Percentiles rank a stretch among this genome's conserved stretches.
Conservation (phyloP, 2,113 vertebrate genomes). For the Cyphomyrus plagiostoma region DNA sequence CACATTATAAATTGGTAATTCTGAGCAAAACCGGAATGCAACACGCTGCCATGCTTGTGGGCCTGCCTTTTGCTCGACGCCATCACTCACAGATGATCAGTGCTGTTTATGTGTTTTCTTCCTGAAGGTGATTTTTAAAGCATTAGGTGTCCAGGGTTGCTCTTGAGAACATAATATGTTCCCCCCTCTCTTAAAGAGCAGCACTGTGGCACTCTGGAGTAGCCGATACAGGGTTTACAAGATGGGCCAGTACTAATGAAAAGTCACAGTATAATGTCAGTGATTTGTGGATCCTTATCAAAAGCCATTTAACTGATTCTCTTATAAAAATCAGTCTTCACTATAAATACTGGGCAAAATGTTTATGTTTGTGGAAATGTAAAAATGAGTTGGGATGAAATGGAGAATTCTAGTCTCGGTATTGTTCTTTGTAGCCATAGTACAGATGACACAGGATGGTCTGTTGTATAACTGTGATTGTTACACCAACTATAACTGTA, state of each 20-base stretch:
- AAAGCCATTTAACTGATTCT: neutral
- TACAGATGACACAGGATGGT: neutral
- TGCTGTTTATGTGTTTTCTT: neutral
- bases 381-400: neutral
- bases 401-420: neutral
- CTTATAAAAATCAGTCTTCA: neutral
- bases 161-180: neutral
- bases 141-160: neutral
- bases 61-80: neutral
- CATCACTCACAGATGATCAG: neutral
- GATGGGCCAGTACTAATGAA: neutral
- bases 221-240: neutral
- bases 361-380: neutral
- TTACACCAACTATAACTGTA: neutral
- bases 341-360: neutral
- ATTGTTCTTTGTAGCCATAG: neutral
- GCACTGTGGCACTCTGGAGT: neutral
- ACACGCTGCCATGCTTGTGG: neutral
- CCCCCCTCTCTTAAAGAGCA: neutral
- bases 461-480: neutral
- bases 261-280: neutral
- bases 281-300: neutral
- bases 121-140: neutral
- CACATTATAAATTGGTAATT: neutral
- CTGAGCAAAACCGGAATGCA: neutral